Percentiles rank a stretch among this genome's conserved stretches.
These are phyloP conservation scores for Drosophila cognata DNA, from an alignment of 2,888 invertebrate species.

Conservation along the genomic window DNA sequence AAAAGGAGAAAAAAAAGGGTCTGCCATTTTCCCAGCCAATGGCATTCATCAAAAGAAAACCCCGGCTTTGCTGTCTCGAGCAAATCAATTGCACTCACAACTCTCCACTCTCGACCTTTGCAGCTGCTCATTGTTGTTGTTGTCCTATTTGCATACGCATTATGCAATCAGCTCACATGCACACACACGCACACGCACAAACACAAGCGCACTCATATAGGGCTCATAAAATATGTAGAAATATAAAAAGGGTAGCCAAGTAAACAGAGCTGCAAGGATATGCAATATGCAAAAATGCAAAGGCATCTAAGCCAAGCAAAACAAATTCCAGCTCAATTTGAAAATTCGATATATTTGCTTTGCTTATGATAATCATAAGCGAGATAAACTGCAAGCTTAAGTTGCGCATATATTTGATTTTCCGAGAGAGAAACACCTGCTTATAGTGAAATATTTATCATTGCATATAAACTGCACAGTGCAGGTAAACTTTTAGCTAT, in stretches of 20 bases:
- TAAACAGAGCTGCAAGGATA: conserved; percentile 33
- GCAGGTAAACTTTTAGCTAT: background rate
- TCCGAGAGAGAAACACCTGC: background rate
- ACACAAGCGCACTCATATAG: conserved; percentile 14
- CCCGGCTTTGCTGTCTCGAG: conserved; percentile 8
- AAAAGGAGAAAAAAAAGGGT: conserved; percentile 18
- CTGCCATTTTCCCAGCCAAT: conserved; percentile 24
- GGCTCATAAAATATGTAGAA: conserved; percentile 33
- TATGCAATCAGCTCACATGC: conserved; percentile 55
- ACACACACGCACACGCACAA: conserved; percentile 11
- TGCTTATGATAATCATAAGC: conserved; percentile 11
- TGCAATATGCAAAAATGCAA: conserved; percentile 59
- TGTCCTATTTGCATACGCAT: conserved; percentile 52
- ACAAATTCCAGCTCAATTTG: conserved; percentile 39
- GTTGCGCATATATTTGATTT: background rate
- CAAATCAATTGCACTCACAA: conserved; percentile 60
- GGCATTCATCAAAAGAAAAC: conserved; percentile 38
- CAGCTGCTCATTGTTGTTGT: conserved; percentile 55
- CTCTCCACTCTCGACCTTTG: conserved; percentile 54
- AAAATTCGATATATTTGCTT: conserved; percentile 30
- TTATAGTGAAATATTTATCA: background rate
- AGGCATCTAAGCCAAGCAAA: conserved; percentile 21
- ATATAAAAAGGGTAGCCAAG: conserved; percentile 10
- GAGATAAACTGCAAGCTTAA: conserved; percentile 6
- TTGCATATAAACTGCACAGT: background rate